Base-by-base conservation (phyloP, 2,113 vertebrate species). In the Abramis brama region DNA sequence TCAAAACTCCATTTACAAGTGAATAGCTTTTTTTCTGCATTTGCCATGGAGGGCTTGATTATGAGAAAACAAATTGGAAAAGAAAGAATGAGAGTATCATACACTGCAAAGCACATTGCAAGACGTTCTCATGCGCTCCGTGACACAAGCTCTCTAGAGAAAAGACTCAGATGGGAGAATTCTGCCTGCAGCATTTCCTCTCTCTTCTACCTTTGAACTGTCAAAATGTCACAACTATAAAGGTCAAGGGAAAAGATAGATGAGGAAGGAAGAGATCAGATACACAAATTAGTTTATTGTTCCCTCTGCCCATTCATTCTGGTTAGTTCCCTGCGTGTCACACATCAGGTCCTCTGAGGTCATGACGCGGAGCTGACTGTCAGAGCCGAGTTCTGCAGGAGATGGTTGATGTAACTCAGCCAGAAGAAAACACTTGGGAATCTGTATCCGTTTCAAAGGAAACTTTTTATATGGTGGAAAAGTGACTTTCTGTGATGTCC, bases 191-290 rank as follows among this genome's bases (percentile, higher is more conserved):
- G 87, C 15, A n/a, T 39, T 23, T 55, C 6, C 52, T 82, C 87
- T 83, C 77, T 80, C 76, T 71, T 87, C 89, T 87, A 87, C 86
- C 88, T 57, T 86, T 85, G 66, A 82, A 64, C 68, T 83, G 68
- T 87, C 79, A 87, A 91, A 92, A 94, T 91, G 89, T 91, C 90
- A 89, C 81, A 74, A 82, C 81, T 86, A 83, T 85, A 92, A 93
- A 93, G 92, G 90, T 93, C 91, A 90, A 82, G 82, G 52, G 82
- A 23, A 43, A 73, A 83, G 60, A 83, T 25, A 86, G n/a, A 82
- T 50, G 68, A 74, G 33, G 30, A 64, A 77, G 62, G 74, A 70
- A 57, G 45, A 47, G 30, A 82, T 81, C 77, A 88, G 82, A 90
- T 45, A 66, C 36, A 90, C 82, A 88, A 90, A 89, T 85, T 64